A percentile compares a stretch with the other conserved stretches of the same genome.
phyloP scores from a whole-genome alignment of 2,888 invertebrate genomes.

The Taphrorychus bicolor region DNA sequence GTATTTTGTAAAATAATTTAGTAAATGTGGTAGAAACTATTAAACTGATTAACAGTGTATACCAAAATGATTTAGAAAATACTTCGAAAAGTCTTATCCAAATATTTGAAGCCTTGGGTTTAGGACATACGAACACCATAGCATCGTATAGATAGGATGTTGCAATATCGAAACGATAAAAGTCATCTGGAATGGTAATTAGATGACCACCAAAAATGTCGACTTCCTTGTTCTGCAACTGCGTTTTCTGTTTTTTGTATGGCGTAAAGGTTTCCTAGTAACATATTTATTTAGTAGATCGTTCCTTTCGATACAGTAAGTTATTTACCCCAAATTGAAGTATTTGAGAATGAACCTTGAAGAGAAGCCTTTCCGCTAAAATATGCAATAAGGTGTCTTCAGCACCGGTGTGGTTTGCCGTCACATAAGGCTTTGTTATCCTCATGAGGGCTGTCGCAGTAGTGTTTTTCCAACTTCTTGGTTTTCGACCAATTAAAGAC shows the following conservation, averaged over 20 bases:
- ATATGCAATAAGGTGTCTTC: background rate
- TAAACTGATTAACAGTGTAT: background rate
- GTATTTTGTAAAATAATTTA: constrained; percentile 2
- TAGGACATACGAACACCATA: background rate
- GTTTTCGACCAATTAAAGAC: background rate
- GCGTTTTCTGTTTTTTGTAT: background rate
- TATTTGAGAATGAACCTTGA: background rate
- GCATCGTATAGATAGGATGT: background rate
- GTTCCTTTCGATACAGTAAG: background rate
- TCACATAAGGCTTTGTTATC: constrained; percentile 2
- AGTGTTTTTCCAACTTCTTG: constrained; percentile 5
- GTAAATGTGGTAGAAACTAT: background rate
- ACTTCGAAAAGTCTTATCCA: background rate
- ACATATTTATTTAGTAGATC: background rate
- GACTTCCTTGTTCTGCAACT: background rate
- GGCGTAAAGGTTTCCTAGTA: background rate
- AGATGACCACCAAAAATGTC: constrained; percentile 10
- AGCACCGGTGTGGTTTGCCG: background rate
- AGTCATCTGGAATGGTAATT: background rate
- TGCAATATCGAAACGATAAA: background rate
- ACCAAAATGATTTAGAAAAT: background rate
- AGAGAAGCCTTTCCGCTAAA: background rate
- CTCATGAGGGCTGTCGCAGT: background rate
- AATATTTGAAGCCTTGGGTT: background rate
- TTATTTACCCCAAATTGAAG: constrained; percentile 1